A percentile compares a stretch with the other conserved stretches of the same genome.
phyloP scores from a whole-genome alignment of 1,140 invertebrate genomes.

The Dinoponera quadriceps region DNA sequence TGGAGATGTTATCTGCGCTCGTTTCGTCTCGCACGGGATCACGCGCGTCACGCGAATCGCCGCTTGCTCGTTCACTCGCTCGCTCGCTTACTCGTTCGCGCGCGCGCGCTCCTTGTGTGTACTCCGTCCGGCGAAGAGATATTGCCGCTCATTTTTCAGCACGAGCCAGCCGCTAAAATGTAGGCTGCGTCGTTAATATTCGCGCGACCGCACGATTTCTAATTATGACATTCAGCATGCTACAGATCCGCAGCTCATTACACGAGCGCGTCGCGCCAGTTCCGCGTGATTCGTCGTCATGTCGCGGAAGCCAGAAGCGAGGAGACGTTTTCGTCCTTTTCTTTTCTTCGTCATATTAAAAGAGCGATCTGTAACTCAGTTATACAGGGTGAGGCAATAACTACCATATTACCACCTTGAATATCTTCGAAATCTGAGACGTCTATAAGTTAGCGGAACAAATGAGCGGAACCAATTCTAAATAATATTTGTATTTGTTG shows the following conservation, averaged over 20 bases:
- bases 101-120: slow-evolving; percentile 1
- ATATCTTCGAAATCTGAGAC: too few species aligned
- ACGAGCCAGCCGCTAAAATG: slow-evolving; percentile 29
- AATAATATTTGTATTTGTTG: too few species aligned
- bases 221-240: slow-evolving; percentile 60
- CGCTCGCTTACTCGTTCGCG: not conserved
- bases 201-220: slow-evolving; percentile 49
- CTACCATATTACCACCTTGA: too few species aligned
- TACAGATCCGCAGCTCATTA: slow-evolving; percentile 58
- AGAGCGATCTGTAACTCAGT: too few species aligned
- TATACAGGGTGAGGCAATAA: too few species aligned
- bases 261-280: not conserved
- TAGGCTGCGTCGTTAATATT: slow-evolving; percentile 52
- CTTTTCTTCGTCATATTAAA: not conserved
- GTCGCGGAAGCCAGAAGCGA: not conserved
- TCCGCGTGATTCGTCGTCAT: not conserved
- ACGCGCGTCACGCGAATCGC: slow-evolving; percentile 48
- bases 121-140: slow-evolving; percentile 17
- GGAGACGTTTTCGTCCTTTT: not conserved
- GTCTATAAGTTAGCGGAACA: too few species aligned
- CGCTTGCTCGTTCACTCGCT: not conserved
- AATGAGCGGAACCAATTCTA: too few species aligned
- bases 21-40: slow-evolving; percentile 31
- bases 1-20: not conserved
- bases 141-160: slow-evolving; percentile 49